Base-by-base conservation (phyloP, 1,140 invertebrate genomes). In the Hylaeus volcanicus region DNA sequence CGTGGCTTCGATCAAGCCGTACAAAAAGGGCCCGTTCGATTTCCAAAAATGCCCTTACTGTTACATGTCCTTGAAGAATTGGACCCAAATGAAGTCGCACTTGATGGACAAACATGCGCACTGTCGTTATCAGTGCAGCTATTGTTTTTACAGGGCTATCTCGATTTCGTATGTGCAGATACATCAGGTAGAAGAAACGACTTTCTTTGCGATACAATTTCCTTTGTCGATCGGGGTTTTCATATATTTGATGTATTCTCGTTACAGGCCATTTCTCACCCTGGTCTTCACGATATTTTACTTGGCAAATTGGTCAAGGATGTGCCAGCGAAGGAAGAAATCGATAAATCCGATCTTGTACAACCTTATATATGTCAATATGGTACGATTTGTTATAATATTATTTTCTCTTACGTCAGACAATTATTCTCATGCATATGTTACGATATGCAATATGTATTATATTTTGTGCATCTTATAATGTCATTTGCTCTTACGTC, bases 81-180 rank as follows among this genome's bases (percentile, higher is more conserved):
- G 70, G 71, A 86, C 55, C 12, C 90, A 83, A 55, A 72, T 90
- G 72, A 69, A 92, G 3, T 51, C 80, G 5, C 94, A 95, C 81
- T 75, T 94, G 3, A 83, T 91, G 14, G 89, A 90, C 5, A 92
- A 94, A 66, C 95, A 95, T 84, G 91, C 90, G 0, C 92, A 93
- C 56, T 94, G 94, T 82, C 89, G 92, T 43, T 95, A 90, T 81
- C 94, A 95, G 58, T 96, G 95, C 76, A 91, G 87, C 45, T 94
- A 95, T 68, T 96, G 95, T 78, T 94, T 96, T 60, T 96, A 95
- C 85, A 88, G 95, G 71, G 93, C 94, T 12, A 83, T 91, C 45
- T 88, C 90, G 4, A 88, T 91, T n/a, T 92, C 92, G 5, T 95
- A 95, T 82, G 93, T 95, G 1, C 91, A 92, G 58, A 88, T 94